Evolutionary conservation across 2,888 invertebrate species (phyloP), one percentile per base, ranked within the genome.

Genomic region (Diarsia dahlii): DNA sequence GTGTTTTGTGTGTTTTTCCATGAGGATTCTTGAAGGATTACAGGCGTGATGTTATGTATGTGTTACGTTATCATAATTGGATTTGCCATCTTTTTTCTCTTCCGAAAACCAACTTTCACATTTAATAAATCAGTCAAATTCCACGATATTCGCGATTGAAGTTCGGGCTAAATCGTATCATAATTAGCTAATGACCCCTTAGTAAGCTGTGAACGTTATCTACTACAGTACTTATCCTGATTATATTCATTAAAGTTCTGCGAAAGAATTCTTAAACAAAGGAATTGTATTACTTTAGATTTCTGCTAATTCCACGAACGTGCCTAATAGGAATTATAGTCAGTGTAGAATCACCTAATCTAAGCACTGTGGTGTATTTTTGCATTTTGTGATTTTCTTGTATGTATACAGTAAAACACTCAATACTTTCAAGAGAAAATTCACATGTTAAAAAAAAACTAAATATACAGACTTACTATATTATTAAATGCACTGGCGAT

Each of bases 251-350:
- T 12, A 15, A 1, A 39, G 23, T 23, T 39, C 39, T 39, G 39
- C 39, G 2, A 39, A 39, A 5, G 39, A 39, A 12, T 39, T 46
- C 52, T 56, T 58, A 48, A 28, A 66, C 65, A 74, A 80, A 70
- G 45, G 56, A 50, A 69, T 64, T 72, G 45, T 54, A 34, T 71
- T 45, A 60, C 67, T 65, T 54, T 3, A 68, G 69, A 52, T 74
- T 72, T 74, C 71, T 72, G 50, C 65, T 48, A 45, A 58, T 60
- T 56, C 56, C 54, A 20, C 6, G 66, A 63, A 84, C 74, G 85
- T 84, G 77, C 39, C 23, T 34, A 58, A 58, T 28, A 28, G 0
- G 15, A 8, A 15, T 28, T 20, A 48, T 9, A 52, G 20, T 8
- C 48, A n/a, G 39, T 71, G 20, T 39, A 39, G n/a, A 64, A 46